Evolutionary conservation across 2,888 invertebrate genomes (phyloP), one percentile per base, ranked within the genome.

Genomic region (Agrochola lota): DNA sequence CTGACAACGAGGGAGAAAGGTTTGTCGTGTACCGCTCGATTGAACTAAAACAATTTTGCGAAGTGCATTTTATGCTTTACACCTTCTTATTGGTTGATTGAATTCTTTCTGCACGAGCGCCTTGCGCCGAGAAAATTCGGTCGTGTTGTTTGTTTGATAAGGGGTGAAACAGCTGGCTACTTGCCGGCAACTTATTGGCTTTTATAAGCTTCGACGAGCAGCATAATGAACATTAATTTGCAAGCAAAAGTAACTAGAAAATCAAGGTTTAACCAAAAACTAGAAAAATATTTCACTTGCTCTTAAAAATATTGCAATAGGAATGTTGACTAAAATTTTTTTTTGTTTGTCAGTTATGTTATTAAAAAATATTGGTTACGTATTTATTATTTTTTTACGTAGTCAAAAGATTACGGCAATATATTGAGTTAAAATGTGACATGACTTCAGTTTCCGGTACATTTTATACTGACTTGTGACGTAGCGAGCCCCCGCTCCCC

Each of bases 1-100:
- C 60, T 87, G 89, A 89, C 89, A 89, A 77, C 79, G 81, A 81
- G 85, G 81, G 81, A 15, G 71, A 77, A 76, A 70, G 74, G 78
- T 86, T 88, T 88, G 83, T 83, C 83, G 80, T 87, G 86, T 84
- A 83, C 69, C 78, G 70, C 85, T 69, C 74, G 73, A 74, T 71
- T 80, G 78, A 71, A 74, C 79, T 85, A 70, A 88, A 88, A 90
- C 85, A 89, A 89, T 90, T 89, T 86, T 79, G 59, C 20, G 66
- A 77, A 78, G 69, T 81, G 69, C 86, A 84, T 83, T 86, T 84
- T 85, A 85, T 80, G 64, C 78, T 81, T 64, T 84, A 62, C 66
- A 43, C 73, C 69, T 66, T 78, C 80, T 80, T 75, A 70, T 81
- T 77, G 23, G 67, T 68, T 77, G 76, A 85, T 78, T 62, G 71